Conservation (phyloP, 1,140 invertebrate species). For the Bombus vancouverensis region DNA sequence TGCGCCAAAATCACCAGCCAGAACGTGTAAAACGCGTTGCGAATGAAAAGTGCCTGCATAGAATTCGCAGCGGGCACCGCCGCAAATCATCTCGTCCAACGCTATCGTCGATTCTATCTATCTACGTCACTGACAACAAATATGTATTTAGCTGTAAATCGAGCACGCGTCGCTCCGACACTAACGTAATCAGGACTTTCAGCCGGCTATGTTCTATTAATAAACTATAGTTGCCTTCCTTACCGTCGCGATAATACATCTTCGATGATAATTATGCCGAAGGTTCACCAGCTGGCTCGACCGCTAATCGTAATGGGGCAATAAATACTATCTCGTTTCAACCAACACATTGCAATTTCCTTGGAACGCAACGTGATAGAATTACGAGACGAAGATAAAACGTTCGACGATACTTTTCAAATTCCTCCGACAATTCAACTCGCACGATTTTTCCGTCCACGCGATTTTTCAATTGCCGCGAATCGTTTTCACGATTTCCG, state of each 20-base stretch:
- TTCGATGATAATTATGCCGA: conserved; percentile 2
- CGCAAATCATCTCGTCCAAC: conserved; percentile 13
- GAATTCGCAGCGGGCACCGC: background rate
- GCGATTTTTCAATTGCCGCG: no score
- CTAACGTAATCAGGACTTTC: background rate
- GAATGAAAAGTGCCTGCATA: conserved; percentile 25
- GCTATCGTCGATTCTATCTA: background rate
- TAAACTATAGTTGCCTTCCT: conserved; percentile 24
- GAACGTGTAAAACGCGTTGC: conserved; percentile 22
- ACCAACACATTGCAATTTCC: no score
- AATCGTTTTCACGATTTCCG: no score
- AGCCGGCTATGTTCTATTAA: background rate
- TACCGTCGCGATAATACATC: background rate
- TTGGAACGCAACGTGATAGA: no score
- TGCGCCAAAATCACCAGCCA: conserved; percentile 14
- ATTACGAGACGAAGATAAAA: no score
- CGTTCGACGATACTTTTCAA: no score
- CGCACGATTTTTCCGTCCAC: no score
- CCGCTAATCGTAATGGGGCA: conserved; percentile 5
- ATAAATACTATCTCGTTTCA: background rate
- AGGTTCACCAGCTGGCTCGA: background rate
- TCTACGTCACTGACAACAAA: conserved; percentile 23
- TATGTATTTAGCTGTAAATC: conserved; percentile 33
- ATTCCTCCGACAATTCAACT: no score
- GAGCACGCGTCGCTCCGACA: background rate